These are phyloP conservation scores for Unio pictorum DNA, from an alignment of 2,888 invertebrate species.

Conservation along the genomic window DNA sequence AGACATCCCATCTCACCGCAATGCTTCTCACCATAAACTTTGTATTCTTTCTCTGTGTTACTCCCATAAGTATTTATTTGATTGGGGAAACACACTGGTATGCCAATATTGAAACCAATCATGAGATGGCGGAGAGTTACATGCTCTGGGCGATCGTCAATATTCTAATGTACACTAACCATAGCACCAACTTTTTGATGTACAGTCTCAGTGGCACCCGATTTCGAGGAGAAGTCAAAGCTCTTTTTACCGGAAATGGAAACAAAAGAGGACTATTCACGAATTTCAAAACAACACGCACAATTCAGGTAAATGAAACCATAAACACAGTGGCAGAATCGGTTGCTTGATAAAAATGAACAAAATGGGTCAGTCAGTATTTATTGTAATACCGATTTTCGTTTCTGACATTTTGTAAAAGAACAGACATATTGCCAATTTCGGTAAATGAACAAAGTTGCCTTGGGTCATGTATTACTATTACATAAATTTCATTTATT, in stretches of 20 bases:
- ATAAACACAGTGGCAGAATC: background rate
- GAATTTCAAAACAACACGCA: no score
- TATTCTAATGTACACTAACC: slow-evolving; percentile 51
- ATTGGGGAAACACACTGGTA: slow-evolving; percentile 36
- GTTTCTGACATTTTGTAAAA: no score
- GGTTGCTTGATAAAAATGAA: background rate
- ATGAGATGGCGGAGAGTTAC: slow-evolving; percentile 11
- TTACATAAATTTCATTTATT: no score
- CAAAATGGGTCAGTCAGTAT: no score
- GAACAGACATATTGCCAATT: no score
- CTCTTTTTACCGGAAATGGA: slow-evolving; percentile 18
- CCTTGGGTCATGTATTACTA: no score
- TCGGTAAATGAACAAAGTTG: no score
- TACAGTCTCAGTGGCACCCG: slow-evolving; percentile 56
- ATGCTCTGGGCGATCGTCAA: slow-evolving; percentile 46
- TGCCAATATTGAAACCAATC: slow-evolving; percentile 3
- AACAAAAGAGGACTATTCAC: no score
- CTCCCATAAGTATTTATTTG: slow-evolving; percentile 48
- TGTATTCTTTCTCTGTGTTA: slow-evolving; percentile 46
- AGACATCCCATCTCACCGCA: slow-evolving; percentile 44
- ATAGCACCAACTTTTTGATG: slow-evolving; percentile 50
- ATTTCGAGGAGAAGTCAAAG: slow-evolving; percentile 48
- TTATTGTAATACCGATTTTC: no score
- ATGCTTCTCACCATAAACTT: slow-evolving; percentile 45
- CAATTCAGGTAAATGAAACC: no score